Evolutionary conservation across 1,140 invertebrate species (phyloP).

Genomic region (Aphelinus certus): DNA sequence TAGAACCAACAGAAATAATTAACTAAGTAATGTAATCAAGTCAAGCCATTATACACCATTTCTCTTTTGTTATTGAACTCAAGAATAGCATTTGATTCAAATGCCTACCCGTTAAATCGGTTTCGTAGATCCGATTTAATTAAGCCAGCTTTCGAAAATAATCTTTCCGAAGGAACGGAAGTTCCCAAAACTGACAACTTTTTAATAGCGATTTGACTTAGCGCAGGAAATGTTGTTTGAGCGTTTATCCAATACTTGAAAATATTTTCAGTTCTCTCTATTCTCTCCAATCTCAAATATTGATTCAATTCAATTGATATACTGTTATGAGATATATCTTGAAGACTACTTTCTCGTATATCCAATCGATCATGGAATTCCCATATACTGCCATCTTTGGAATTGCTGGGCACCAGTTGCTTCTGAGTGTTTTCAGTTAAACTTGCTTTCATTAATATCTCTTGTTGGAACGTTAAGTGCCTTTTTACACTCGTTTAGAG

Average conservation of each 20-base stretch:
- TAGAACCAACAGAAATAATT: no score
- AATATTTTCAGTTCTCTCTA: slow-evolving; percentile 20
- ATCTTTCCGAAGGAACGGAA: slow-evolving; percentile 48
- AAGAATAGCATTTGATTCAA: neutral
- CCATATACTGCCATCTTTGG: slow-evolving; percentile 28
- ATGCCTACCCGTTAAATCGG: neutral
- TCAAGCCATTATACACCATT: neutral
- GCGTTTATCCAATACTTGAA: slow-evolving; percentile 42
- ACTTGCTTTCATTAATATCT: slow-evolving; percentile 3
- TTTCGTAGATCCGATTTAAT: neutral
- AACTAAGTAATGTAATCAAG: no score
- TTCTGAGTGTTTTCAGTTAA: neutral
- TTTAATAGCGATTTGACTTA: slow-evolving; percentile 42
- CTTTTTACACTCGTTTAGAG: neutral
- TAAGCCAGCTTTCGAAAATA: slow-evolving; percentile 21
- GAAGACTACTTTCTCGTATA: neutral
- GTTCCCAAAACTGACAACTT: slow-evolving; percentile 43
- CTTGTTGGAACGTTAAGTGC: neutral
- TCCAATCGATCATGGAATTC: slow-evolving; percentile 19
- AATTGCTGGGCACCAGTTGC: no score
- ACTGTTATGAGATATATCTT: slow-evolving; percentile 21
- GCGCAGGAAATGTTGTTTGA: slow-evolving; percentile 42
- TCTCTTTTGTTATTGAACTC: neutral
- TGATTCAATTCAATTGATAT: slow-evolving; percentile 37
- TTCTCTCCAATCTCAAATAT: slow-evolving; percentile 18